Evolutionary conservation across 1,140 invertebrate species (phyloP), one percentile per base, ranked within the genome.

Genomic region (Heliconius melpomene): DNA sequence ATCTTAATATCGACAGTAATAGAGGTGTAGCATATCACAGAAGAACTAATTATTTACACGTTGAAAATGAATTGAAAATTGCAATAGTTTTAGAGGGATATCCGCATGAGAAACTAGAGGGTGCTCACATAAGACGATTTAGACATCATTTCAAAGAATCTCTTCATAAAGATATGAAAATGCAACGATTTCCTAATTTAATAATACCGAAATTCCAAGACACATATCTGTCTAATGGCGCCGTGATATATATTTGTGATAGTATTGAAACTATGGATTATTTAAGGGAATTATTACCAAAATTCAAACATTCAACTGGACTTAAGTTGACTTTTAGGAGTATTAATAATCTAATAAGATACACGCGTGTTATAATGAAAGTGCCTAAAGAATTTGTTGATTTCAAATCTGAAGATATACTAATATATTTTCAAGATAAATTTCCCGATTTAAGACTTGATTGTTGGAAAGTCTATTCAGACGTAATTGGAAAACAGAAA

Each of bases 191-290:
- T 78, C 70, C 83, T 0, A 90, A 92, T 77, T 77, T 92, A 26
- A 92, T 92, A 8, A 88, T 91, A 57, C 93, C 91, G 2, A 91
- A 92, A 81, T 93, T 93, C 52, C 88, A 90, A 84, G 93, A 94
- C 13, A 85, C 91, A 26, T 94, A 93, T 52, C 46, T 94, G 13
- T 92, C 93, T 0, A 94, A 94, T 40, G 93, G 93, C 3, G 93
- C 93, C 72, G 87, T 94, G 54, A 90, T 94, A 77, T 94, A 93
- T 54, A 88, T 94, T 40, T 94, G 91, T 90, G 90, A 94, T 85
- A 92, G 91, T 85, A 78, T 94, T 60, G 93, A 93, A 86, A 94
- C 90, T 71, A 92, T 88, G 77, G 90, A 94, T 73, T 94, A 94
- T 80, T 85, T 94, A 11, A 84, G 78, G 2, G 91, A 93, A 72